phyloP scores from a whole-genome alignment of 2,888 invertebrate genomes.

The Drosophila kokeensis region DNA sequence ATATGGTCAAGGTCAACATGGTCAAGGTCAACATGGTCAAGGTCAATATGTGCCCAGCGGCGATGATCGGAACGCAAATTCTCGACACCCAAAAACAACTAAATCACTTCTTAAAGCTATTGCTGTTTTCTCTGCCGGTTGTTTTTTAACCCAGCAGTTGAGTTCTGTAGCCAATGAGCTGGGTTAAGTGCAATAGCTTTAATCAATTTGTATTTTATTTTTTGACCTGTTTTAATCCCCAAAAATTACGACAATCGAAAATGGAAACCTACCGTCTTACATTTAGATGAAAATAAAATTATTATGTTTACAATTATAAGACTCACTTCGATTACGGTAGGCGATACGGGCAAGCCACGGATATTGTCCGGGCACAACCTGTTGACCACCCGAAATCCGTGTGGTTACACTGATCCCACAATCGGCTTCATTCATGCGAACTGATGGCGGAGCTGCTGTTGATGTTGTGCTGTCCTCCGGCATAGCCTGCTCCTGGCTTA shows the following conservation, averaged over 20 bases:
- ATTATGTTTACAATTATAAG: slow-evolving; percentile 1
- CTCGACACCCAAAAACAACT: slow-evolving; percentile 41
- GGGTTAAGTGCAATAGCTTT: slow-evolving; percentile 41
- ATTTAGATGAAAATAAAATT: slow-evolving; percentile 37
- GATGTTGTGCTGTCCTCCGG: background rate
- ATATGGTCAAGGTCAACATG: no score
- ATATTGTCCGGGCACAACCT: slow-evolving; percentile 86
- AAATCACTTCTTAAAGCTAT: slow-evolving; percentile 66
- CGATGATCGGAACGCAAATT: slow-evolving; percentile 1
- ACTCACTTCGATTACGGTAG: slow-evolving; percentile 84
- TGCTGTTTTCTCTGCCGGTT: slow-evolving; percentile 70
- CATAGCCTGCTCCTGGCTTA: slow-evolving; percentile 5
- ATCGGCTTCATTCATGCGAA: slow-evolving; percentile 54
- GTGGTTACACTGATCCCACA: slow-evolving; percentile 82
- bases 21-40: no score
- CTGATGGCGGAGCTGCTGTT: background rate
- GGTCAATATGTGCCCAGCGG: background rate
- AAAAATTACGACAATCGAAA: slow-evolving; percentile 1
- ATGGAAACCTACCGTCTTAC: background rate
- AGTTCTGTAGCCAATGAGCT: slow-evolving; percentile 66
- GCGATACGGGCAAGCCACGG: slow-evolving; percentile 87
- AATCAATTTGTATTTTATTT: background rate
- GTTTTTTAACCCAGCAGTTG: slow-evolving; percentile 70
- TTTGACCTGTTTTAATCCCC: background rate
- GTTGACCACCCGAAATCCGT: slow-evolving; percentile 86